Evolutionary conservation across 2,888 invertebrate genomes (phyloP).

Genomic region (Ophioninae sp.): DNA sequence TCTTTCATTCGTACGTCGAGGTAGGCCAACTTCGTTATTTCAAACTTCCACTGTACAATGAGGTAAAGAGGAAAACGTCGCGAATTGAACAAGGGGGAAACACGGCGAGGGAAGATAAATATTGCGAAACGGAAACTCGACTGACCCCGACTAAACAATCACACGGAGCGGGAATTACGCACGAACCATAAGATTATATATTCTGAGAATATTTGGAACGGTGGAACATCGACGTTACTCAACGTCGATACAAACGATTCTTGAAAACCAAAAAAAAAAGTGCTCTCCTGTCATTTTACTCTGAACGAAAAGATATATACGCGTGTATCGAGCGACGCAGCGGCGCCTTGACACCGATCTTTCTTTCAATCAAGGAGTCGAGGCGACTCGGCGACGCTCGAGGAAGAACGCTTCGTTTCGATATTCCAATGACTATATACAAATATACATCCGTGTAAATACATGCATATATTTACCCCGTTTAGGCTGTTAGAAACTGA

Average conservation of each 20-base stretch:
- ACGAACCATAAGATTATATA: slow-evolving; percentile 16
- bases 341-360: not conserved
- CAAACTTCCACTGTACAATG: not conserved
- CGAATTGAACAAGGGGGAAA: slow-evolving; percentile 7
- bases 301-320: not conserved
- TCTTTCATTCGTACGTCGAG: slow-evolving; percentile 8
- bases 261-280: not conserved
- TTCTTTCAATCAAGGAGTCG: not conserved
- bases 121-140: slow-evolving; percentile 27
- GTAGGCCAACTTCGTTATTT: slow-evolving; percentile 19
- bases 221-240: slow-evolving; percentile 18
- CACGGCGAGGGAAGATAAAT: not conserved
- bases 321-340: not conserved
- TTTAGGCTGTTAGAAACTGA: slow-evolving; percentile 73
- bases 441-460: slow-evolving; percentile 26
- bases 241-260: not conserved
- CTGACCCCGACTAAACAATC: slow-evolving; percentile 42
- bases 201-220: slow-evolving; percentile 41
- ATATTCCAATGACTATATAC: slow-evolving; percentile 50
- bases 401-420: slow-evolving; percentile 21
- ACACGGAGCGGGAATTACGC: slow-evolving; percentile 51
- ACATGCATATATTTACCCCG: slow-evolving; percentile 57
- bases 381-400: not conserved
- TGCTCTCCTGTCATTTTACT: not conserved
- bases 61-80: not conserved